Evolutionary conservation across 2,113 vertebrate genomes (phyloP).

Genomic region (Tiliqua scincoides): DNA sequence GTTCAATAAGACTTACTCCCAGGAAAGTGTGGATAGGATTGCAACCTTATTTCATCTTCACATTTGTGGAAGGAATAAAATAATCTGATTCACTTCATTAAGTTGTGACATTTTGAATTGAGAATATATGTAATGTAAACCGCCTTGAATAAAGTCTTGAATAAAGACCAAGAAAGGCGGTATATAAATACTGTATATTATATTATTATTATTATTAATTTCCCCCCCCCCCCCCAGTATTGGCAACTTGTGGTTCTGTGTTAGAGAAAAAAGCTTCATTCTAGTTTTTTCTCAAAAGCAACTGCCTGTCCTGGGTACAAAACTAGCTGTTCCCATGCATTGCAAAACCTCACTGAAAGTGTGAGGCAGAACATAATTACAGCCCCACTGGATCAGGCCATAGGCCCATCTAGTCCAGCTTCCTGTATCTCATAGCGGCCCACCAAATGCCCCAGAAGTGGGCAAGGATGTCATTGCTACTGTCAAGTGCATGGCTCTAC

Average conservation of each 20-base stretch:
- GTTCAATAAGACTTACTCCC: too few species aligned
- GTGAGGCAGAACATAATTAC: too few species aligned
- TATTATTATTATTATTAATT: too few species aligned
- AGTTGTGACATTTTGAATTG: not conserved
- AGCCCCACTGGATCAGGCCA: too few species aligned
- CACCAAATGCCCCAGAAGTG: too few species aligned
- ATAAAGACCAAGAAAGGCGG: too few species aligned
- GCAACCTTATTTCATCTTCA: not conserved
- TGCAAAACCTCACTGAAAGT: not conserved
- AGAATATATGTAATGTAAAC: not conserved
- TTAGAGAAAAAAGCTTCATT: not conserved
- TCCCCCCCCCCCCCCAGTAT: not conserved
- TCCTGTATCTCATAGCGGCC: too few species aligned
- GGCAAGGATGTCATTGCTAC: not conserved
- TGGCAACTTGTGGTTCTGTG: not conserved
- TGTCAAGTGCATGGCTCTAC: too few species aligned
- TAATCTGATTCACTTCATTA: not conserved
- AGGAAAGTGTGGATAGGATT: too few species aligned
- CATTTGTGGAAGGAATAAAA: not conserved
- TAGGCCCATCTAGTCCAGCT: too few species aligned
- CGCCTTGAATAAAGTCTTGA: too few species aligned
- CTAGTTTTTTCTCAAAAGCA: not conserved
- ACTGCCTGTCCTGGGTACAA: not conserved
- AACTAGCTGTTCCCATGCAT: not conserved
- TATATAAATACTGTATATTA: too few species aligned